Evolutionary conservation across 2,113 vertebrate species (phyloP).

Genomic region (Chrysochloris asiatica): DNA sequence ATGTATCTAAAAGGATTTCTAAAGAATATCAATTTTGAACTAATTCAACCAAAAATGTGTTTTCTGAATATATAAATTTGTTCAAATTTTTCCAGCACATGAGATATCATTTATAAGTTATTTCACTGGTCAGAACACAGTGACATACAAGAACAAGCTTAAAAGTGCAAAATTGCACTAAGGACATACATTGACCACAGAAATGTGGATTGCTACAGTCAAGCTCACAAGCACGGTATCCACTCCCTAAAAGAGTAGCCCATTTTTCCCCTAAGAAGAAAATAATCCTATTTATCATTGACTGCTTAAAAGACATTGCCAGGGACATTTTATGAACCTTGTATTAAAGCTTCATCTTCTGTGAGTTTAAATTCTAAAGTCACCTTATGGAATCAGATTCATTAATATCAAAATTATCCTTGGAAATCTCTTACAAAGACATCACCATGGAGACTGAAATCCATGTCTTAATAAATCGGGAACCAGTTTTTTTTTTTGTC

Average conservation of each 20-base stretch:
- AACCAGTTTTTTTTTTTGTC: constrained; percentile 8
- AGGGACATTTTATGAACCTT: not conserved
- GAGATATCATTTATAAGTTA: constrained; percentile 26
- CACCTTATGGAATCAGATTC: not conserved
- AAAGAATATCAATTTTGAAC: constrained; percentile 29
- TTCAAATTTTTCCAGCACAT: constrained; percentile 6
- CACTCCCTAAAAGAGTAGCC: not conserved
- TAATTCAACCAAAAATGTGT: constrained; percentile 33
- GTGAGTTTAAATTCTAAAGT: not conserved
- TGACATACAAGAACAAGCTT: constrained; percentile 31
- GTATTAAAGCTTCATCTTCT: not conserved
- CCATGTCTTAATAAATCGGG: not conserved
- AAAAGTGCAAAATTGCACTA: constrained; percentile 24
- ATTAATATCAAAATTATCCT: constrained; percentile 32
- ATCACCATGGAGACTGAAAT: not conserved
- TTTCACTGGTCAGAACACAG: constrained; percentile 18
- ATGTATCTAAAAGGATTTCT: not conserved
- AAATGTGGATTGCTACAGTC: not conserved
- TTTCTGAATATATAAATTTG: constrained; percentile 33
- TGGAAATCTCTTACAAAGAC: not conserved
- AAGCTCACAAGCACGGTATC: not conserved
- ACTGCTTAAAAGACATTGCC: not conserved
- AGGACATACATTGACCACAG: not conserved
- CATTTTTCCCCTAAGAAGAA: not conserved
- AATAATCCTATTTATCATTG: not conserved